Percentiles rank a stretch among this genome's conserved stretches.
Conservation (phyloP, 1,140 invertebrate genomes). For the Drosophila hydei region DNA sequence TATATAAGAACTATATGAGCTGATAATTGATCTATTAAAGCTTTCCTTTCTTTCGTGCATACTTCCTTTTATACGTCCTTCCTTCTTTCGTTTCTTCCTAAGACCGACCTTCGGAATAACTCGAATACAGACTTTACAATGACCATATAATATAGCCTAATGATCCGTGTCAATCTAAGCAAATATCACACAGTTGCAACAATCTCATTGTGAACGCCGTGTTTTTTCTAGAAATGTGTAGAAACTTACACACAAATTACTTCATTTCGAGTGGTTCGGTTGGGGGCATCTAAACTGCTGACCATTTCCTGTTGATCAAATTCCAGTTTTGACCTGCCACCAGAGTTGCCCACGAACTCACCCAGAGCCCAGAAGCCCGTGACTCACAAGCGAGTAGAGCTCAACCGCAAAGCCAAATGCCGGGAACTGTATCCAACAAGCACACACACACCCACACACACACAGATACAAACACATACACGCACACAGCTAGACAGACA, state of each 20-base stretch:
- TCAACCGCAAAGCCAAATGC: slow-evolving; percentile 43
- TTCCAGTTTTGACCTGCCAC: slow-evolving; percentile 36
- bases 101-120: too few species aligned
- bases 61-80: too few species aligned
- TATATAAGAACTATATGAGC: too few species aligned
- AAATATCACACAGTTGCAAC: too few species aligned
- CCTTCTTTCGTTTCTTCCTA: too few species aligned
- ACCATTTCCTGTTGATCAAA: slow-evolving; percentile 66
- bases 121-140: too few species aligned
- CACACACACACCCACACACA: slow-evolving; percentile 7
- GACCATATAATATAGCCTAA: too few species aligned
- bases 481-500: slow-evolving; percentile 1
- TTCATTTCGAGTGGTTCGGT: background rate
- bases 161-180: too few species aligned
- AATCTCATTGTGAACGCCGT: background rate
- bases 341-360: slow-evolving; percentile 24
- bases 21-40: too few species aligned
- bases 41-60: too few species aligned
- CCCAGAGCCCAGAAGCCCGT: slow-evolving; percentile 46
- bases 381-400: slow-evolving; percentile 49
- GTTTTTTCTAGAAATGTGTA: background rate
- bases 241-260: background rate
- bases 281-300: slow-evolving; percentile 27
- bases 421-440: slow-evolving; percentile 43
- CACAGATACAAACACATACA: slow-evolving; percentile 23